These are phyloP conservation scores for Apistogramma diplotaenia DNA, from an alignment of 2,113 vertebrate genomes.

Conservation along the genomic window DNA sequence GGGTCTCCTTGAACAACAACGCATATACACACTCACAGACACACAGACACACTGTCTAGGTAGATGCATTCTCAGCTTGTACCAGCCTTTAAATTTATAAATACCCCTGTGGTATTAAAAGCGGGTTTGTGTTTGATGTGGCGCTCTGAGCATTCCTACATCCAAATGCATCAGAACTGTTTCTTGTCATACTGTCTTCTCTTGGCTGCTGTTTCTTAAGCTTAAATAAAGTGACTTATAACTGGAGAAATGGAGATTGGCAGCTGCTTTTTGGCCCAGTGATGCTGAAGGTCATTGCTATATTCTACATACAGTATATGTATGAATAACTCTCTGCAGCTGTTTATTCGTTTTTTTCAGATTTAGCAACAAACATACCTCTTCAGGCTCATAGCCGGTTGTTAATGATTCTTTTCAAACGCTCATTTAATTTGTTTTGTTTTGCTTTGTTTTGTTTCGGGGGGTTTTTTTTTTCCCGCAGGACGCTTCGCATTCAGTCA, in stretches of 20 bases:
- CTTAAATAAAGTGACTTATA: neutral
- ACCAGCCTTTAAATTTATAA: constrained; percentile 47
- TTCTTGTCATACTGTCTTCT: neutral
- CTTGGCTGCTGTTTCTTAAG: constrained; percentile 4
- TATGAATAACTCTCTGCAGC: neutral
- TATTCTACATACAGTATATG: too few species aligned
- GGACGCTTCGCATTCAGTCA: neutral
- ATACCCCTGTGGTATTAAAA: constrained; percentile 45
- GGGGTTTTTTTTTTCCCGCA: neutral
- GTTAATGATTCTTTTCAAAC: neutral
- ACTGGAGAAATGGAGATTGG: neutral
- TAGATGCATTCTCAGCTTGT: constrained; percentile 40
- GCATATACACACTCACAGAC: constrained; percentile 2
- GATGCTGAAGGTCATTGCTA: neutral
- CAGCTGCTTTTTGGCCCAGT: neutral
- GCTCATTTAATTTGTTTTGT: neutral
- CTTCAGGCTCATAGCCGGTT: neutral
- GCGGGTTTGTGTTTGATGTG: constrained; percentile 27
- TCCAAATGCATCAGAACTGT: constrained; percentile 12
- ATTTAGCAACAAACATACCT: neutral
- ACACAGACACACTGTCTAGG: neutral
- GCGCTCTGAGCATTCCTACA: constrained; percentile 17
- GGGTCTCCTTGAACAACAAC: neutral
- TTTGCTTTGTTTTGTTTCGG: fast-evolving
- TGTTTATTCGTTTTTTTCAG: neutral